Base-by-base conservation (phyloP, 2,797 vertebrate species). In the Arrhamphus sclerolepis region DNA sequence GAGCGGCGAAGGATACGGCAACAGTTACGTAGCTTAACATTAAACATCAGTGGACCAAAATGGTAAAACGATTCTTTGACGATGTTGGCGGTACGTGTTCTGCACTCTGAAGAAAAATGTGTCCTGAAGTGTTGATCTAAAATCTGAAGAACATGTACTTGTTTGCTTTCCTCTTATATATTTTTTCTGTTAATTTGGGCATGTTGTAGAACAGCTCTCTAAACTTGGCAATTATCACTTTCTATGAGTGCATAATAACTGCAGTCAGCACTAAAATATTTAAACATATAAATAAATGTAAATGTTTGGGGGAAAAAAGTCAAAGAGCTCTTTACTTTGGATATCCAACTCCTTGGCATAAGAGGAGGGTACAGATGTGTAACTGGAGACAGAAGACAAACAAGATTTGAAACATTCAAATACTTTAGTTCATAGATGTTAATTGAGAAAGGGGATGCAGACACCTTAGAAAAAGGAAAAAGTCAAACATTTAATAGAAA, bases 41-140 rank as follows among this genome's bases (percentile, higher is more conserved):
- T 38, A 14, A 38, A 38, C 28, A 64, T 18, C 50, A 6, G 55
- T 47, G 69, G 86, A 88, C 82, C 85, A 86, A 88, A 85, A 49
- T 50, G 5, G 46, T 13, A 67, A 39, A 52, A 52, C 55, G 38
- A 52, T 53, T 42, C 41, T 18, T 61, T 50, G 7, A 64, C 49
- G 48, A 48, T 2, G 34, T 24, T 47, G 47, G 22, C 60, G 59
- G 20, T 34, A 54, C 31, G 2, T 28, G 22, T 48, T 66, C 8
- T 20, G 31, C 51, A 63, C 62, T 40, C 34, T 20, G 34, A 60
- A 60, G 21, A 44, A 29, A 39, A 24, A 46, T 41, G 13, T 38
- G 34, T 38, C 34, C 13, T 38, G 34, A 14, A 21, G n/a, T 47
- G 65, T 64, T 24, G n/a, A 8, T 54, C 65, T 51, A 29, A 6